These are phyloP conservation scores for Scomber colias DNA, from an alignment of 2,113 vertebrate genomes.

Conservation along the genomic window DNA sequence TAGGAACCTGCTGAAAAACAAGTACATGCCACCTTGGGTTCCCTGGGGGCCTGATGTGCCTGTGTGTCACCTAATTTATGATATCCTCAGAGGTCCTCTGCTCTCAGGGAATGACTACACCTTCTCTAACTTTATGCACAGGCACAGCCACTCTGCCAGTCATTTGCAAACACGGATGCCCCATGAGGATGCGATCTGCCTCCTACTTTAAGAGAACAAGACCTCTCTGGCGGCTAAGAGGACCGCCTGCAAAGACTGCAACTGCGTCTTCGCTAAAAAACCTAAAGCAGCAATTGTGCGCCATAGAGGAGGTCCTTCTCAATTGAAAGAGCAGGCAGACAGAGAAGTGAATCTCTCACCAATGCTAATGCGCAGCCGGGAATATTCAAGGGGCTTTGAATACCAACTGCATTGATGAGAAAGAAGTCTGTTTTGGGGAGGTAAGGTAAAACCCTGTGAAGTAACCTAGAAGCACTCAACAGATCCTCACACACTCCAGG, in stretches of 20 bases:
- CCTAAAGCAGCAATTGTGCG: slow-evolving; percentile 38
- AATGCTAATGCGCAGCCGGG: slow-evolving; percentile 73
- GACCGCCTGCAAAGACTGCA: slow-evolving; percentile 37
- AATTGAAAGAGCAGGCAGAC: slow-evolving; percentile 54
- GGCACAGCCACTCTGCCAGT: slow-evolving; percentile 60
- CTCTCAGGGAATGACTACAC: slow-evolving; percentile 49
- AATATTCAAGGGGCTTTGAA: slow-evolving; percentile 68
- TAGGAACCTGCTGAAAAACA: slow-evolving; percentile 77
- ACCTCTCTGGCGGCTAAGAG: slow-evolving; percentile 40
- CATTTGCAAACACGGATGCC: slow-evolving; percentile 77
- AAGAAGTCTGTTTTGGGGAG: slow-evolving; percentile 66
- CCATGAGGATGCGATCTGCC: slow-evolving; percentile 56
- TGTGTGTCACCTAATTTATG: slow-evolving; percentile 77
- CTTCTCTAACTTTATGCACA: slow-evolving; percentile 57
- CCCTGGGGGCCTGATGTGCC: slow-evolving; percentile 63
- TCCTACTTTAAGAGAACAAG: slow-evolving; percentile 56
- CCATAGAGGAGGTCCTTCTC: slow-evolving; percentile 60
- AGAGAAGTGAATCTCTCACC: slow-evolving; percentile 57
- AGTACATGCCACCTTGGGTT: slow-evolving; percentile 69
- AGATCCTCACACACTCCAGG: slow-evolving; percentile 71
- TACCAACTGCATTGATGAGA: slow-evolving; percentile 66
- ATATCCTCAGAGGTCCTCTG: slow-evolving; percentile 68
- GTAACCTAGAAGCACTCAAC: slow-evolving; percentile 63
- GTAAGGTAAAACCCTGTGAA: slow-evolving; percentile 70
- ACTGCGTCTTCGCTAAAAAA: slow-evolving; percentile 44